These are phyloP conservation scores for Hemiprocne comata DNA, from an alignment of 2,113 vertebrate species.

Conservation along the genomic window DNA sequence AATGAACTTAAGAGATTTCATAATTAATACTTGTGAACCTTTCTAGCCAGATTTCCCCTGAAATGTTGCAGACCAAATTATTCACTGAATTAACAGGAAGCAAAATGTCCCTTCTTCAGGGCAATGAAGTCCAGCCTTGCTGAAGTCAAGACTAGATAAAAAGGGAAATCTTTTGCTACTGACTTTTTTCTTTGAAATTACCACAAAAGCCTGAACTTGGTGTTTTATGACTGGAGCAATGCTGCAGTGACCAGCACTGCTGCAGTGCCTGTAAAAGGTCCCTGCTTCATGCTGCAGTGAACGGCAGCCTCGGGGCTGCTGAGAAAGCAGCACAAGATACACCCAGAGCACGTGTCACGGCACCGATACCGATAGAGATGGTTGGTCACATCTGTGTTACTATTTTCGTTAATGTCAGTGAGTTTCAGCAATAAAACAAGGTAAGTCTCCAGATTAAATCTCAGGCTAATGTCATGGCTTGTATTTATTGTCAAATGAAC, in stretches of 20 bases:
- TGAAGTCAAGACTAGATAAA: neutral
- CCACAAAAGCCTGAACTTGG: neutral
- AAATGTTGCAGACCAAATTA: neutral
- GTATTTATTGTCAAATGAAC: rapidly evolving
- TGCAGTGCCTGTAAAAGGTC: neutral
- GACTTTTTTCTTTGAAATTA: neutral
- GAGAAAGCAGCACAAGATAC: neutral
- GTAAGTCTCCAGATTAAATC: neutral
- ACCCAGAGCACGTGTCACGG: rapidly evolving
- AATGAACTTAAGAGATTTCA: neutral
- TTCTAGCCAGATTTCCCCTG: neutral
- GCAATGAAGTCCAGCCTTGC: neutral
- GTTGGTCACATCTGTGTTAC: rapidly evolving
- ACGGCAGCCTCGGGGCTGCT: neutral
- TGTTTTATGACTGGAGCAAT: neutral
- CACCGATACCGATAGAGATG: rapidly evolving
- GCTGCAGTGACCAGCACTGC: neutral
- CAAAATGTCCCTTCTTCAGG: neutral
- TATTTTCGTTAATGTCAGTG: rapidly evolving
- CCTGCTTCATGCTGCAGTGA: neutral
- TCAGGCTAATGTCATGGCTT: rapidly evolving
- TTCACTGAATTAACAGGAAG: neutral
- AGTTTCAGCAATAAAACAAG: neutral
- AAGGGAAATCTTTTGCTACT: neutral
- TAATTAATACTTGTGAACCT: neutral